These are phyloP conservation scores for Neria commutata DNA, from an alignment of 2,888 invertebrate genomes.

Conservation along the genomic window DNA sequence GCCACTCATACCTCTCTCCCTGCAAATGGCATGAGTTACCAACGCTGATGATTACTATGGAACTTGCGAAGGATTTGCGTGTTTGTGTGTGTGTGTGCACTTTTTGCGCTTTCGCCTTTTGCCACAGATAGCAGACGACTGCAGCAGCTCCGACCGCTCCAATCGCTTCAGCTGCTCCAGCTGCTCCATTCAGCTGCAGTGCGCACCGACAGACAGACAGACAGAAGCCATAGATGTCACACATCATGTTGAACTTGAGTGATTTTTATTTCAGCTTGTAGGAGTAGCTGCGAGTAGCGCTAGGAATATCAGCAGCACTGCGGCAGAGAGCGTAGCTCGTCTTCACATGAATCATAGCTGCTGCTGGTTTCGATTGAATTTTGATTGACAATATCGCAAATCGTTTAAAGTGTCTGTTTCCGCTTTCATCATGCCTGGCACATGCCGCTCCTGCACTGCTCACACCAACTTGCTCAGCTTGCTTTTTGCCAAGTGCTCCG, in stretches of 20 bases:
- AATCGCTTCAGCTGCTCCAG: too few relatives aligned
- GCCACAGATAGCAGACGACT: background rate
- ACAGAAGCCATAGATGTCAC: constrained; percentile 17
- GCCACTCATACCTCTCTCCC: constrained; percentile 17
- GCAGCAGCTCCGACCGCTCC: constrained; percentile 15
- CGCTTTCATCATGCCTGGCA: constrained; percentile 37
- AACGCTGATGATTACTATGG: constrained; percentile 4
- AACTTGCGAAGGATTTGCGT: constrained; percentile 12
- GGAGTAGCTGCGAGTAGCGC: too few relatives aligned
- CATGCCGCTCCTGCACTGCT: constrained; percentile 11
- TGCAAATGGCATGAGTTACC: constrained; percentile 1
- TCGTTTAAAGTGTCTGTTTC: constrained; percentile 58
- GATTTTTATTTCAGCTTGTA: constrained; percentile 35
- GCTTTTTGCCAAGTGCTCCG: constrained; percentile 2
- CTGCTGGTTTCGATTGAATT: constrained; percentile 57
- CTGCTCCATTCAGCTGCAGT: constrained; percentile 28
- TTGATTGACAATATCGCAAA: constrained; percentile 60
- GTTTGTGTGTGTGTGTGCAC: background rate
- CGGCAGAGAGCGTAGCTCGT: background rate
- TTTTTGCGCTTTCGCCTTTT: background rate
- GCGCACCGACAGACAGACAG: too few relatives aligned
- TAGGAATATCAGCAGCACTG: constrained; percentile 29
- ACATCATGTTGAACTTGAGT: constrained; percentile 31
- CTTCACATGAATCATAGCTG: constrained; percentile 49
- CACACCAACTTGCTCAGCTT: constrained; percentile 8